Conservation (phyloP, 2,113 vertebrate species). For the Cottus gobio region DNA sequence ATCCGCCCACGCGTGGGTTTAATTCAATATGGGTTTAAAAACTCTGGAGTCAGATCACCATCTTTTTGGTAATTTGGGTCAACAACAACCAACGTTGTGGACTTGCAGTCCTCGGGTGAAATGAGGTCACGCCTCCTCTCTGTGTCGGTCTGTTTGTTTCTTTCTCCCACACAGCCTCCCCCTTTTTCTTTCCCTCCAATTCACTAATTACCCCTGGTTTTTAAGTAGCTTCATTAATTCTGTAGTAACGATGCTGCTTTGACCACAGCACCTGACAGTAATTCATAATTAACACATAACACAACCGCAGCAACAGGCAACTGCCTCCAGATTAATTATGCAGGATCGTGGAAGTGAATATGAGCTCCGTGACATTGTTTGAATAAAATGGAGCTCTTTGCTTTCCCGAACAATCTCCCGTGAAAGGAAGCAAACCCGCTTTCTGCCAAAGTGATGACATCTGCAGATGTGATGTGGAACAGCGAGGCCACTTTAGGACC, state of each 20-base stretch:
- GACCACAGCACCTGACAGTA: conserved; percentile 51
- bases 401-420: not conserved
- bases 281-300: conserved; percentile 53
- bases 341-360: not conserved
- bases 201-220: conserved; percentile 54
- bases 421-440: not conserved
- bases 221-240: conserved; percentile 59
- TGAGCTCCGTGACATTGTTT: conserved; percentile 8
- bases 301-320: conserved; percentile 29
- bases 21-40: not conserved
- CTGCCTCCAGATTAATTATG: conserved; percentile 19
- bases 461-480: not conserved
- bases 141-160: not conserved
- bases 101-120: not conserved
- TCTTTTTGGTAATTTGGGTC: not conserved
- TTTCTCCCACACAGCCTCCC: not conserved
- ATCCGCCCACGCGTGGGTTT: not conserved
- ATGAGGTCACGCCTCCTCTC: conserved; percentile 13
- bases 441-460: not conserved
- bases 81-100: not conserved
- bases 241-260: conserved; percentile 26
- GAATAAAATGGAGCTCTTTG: conserved; percentile 8
- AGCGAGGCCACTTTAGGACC: not conserved
- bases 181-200: not conserved
- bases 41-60: not conserved